Percentiles rank a stretch among this genome's conserved stretches.
Evolutionary conservation across 2,888 invertebrate genomes (phyloP).

Genomic region (Hypselothyrea guttata): DNA sequence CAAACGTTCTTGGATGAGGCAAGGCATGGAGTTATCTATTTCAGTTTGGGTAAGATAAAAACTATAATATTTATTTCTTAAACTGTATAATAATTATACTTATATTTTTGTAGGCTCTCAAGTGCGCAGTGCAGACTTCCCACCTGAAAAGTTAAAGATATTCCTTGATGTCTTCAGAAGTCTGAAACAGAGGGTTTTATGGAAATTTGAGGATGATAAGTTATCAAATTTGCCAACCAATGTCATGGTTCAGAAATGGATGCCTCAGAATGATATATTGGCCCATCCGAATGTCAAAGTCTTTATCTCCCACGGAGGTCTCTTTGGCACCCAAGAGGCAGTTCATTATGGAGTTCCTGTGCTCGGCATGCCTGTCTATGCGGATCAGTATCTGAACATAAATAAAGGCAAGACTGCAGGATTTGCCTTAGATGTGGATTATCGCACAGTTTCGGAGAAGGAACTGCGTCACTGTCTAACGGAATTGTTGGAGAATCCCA

Average conservation of each 20-base stretch:
- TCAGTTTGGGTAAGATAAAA: conserved; percentile 77
- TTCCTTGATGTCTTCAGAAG: conserved; percentile 79
- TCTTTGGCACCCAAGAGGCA: conserved; percentile 80
- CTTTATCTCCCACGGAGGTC: conserved; percentile 81
- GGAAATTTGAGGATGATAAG: conserved; percentile 82
- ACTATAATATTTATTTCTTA: too few relatives aligned
- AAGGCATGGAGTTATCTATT: conserved; percentile 81
- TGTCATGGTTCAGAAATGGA: conserved; percentile 82
- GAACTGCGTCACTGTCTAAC: conserved; percentile 60
- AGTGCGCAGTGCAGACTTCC: conserved; percentile 78
- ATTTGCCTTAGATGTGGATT: conserved; percentile 66
- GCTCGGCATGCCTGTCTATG: conserved; percentile 80
- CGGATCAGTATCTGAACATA: conserved; percentile 79
- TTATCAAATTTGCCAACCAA: conserved; percentile 76
- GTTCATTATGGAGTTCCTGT: conserved; percentile 80
- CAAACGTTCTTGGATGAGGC: conserved; percentile 80
- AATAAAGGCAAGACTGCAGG: conserved; percentile 66
- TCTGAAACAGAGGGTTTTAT: conserved; percentile 81
- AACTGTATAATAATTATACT: too few relatives aligned
- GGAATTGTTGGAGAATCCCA: conserved; percentile 79
- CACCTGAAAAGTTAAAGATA: conserved; percentile 73
- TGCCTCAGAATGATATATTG: conserved; percentile 83
- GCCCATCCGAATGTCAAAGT: conserved; percentile 81
- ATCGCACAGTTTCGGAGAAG: conserved; percentile 60
- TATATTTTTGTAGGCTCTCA: conserved; percentile 81